A percentile compares a stretch with the other conserved stretches of the same genome.
Evolutionary conservation across 2,113 vertebrate genomes (phyloP).

Genomic region (Pterocles orientalis): DNA sequence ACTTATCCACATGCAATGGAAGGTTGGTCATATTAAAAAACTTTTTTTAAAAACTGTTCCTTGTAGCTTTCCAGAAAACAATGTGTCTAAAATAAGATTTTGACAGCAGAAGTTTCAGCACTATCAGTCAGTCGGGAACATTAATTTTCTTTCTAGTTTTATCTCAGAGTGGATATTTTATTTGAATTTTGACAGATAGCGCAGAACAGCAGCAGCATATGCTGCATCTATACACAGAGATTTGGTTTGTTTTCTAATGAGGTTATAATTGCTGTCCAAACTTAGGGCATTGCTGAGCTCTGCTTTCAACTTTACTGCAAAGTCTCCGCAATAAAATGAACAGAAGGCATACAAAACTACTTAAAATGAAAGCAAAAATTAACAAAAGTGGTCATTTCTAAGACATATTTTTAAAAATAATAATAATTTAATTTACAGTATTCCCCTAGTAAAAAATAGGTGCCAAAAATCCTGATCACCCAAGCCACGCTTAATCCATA

Average conservation of each 20-base stretch:
- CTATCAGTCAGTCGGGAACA: not conserved
- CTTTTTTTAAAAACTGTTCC: not conserved
- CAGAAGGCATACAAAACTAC: not conserved
- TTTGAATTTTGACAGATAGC: not conserved
- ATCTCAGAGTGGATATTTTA: not conserved
- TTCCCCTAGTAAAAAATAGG: not conserved
- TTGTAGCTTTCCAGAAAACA: not conserved
- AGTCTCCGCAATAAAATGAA: not conserved
- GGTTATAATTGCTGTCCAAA: not conserved
- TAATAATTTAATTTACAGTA: not conserved
- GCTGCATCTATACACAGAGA: not conserved
- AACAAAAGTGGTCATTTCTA: accelerated
- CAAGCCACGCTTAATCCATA: not conserved
- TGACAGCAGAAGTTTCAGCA: not conserved
- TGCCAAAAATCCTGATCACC: not conserved
- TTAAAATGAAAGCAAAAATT: not conserved
- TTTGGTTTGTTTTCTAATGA: not conserved
- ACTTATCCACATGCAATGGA: not conserved
- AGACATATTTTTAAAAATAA: not conserved
- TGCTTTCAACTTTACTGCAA: not conserved
- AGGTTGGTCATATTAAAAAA: not conserved
- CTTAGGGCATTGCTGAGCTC: not conserved
- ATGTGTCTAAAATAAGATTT: not conserved
- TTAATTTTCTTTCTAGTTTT: not conserved
- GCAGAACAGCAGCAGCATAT: not conserved